Conservation (phyloP, 35 echinoderm and acorn worm species). For the Lytechinus variegatus region DNA sequence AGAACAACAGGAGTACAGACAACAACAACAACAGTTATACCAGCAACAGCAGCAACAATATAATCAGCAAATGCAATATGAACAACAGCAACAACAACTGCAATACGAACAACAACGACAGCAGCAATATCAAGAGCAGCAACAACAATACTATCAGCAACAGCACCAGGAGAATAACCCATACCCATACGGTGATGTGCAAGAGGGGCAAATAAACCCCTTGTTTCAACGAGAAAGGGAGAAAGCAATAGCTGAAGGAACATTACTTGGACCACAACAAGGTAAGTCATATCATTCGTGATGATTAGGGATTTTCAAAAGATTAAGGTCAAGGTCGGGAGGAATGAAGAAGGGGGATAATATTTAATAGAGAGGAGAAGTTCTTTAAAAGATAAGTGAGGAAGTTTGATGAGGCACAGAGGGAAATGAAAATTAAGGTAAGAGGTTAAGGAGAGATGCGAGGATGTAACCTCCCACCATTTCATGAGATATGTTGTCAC, state of each 20-base stretch:
- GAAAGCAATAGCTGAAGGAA: slow-evolving; percentile 33
- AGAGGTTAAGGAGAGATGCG: no score
- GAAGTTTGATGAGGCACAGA: no score
- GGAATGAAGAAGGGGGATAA: no score
- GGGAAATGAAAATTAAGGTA: no score
- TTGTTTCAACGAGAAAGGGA: neutral
- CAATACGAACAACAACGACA: neutral
- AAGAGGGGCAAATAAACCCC: neutral
- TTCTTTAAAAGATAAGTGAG: no score
- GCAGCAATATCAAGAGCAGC: neutral
- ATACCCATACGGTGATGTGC: neutral
- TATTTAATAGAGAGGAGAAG: no score
- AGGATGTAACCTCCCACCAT: no score
- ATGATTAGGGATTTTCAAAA: neutral
- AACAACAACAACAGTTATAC: neutral
- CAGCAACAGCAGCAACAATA: neutral
- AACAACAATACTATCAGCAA: neutral
- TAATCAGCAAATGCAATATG: neutral
- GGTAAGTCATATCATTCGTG: neutral
- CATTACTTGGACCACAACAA: neutral
- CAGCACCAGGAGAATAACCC: neutral
- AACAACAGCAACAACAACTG: neutral
- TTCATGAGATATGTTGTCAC: no score
- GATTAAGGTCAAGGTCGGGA: neutral
- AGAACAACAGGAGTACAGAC: neutral